A percentile compares a stretch with the other conserved stretches of the same genome.
phyloP scores from a whole-genome alignment of 2,888 invertebrate genomes.

The Acrocera orbiculus region DNA sequence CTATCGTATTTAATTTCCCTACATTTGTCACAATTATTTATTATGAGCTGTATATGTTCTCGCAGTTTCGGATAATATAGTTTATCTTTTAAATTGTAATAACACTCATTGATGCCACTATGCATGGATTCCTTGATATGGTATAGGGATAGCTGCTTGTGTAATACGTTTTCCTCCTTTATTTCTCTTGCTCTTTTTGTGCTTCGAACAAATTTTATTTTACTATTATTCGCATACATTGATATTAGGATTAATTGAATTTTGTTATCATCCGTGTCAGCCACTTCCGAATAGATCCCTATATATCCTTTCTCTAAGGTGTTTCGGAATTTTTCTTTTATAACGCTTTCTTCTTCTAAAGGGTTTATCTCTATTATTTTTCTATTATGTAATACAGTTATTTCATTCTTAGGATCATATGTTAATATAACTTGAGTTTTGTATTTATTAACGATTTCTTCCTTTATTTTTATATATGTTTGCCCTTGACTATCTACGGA shows the following conservation, averaged over 20 bases:
- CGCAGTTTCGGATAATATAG: conserved; percentile 1
- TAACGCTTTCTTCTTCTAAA: conserved; percentile 4
- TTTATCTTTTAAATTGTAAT: conserved; percentile 4
- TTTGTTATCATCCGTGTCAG: conserved; percentile 9
- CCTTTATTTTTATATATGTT: conserved; percentile 10
- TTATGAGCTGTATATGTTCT: neutral
- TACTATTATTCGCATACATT: conserved; percentile 8
- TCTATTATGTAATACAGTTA: conserved; percentile 7
- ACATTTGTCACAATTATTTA: neutral
- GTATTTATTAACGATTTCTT: conserved; percentile 11
- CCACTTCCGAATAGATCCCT: conserved; percentile 10
- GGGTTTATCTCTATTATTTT: conserved; percentile 10
- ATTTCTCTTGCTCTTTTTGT: conserved; percentile 5
- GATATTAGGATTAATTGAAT: conserved; percentile 9
- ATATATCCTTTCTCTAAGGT: conserved; percentile 6
- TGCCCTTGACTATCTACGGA: conserved; percentile 9
- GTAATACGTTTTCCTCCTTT: neutral
- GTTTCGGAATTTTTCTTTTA: conserved; percentile 6
- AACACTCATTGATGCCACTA: conserved; percentile 6
- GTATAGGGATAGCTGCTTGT: neutral
- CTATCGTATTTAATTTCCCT: conserved; percentile 1
- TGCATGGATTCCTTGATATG: conserved; percentile 4
- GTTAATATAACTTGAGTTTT: conserved; percentile 12
- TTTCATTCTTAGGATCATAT: conserved; percentile 6
- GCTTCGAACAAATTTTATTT: conserved; percentile 6